Base-by-base conservation (phyloP, 2,888 invertebrate genomes). In the Andrena haemorrhoa region DNA sequence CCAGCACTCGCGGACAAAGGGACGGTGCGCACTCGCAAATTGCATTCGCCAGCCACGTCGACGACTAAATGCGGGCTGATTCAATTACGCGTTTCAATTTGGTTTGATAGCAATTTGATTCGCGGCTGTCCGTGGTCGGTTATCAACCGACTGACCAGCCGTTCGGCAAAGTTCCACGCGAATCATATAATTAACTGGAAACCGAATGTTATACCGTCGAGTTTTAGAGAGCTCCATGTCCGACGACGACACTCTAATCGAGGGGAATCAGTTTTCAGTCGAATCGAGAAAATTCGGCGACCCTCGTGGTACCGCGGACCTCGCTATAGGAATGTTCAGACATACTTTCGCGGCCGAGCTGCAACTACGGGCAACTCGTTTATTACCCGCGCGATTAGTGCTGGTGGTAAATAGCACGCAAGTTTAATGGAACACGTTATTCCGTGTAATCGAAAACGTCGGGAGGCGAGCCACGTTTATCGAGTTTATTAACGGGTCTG, bases 371-470 rank as follows among this genome's bases (percentile, higher is more conserved):
- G 41, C 41, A 12, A 41, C 41, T 41, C 41, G 41, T 41, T 41
- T 41, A 41, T 41, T 12, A 41, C 41, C 41, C 16, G 1, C 4
- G 16, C 41, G 41, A 16, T 41, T 41, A 16, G 41, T 41, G 41
- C 16, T 16, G 41, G 16, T 41, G 41, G 41, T 41, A 41, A 41
- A 41, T 41, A 41, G 41, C 41, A 1, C 41, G 41, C 41, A 5
- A 8, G n/a, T 26, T 63, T 72, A 68, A 80, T 60, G 64, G 58
- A 23, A 72, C 61, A 76, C 33, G 31, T 77, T 80, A 71, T 63
- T 66, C 20, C 60, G 76, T 31, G 71, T 79, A 63, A 76, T 79
- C 71, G 76, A 76, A 76, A 79, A 47, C 41, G 53, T 76, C 51
- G 47, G 16, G 60, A 60, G 65, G 58, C 70, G 75, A 20, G 49